These are phyloP conservation scores for Diorhabda carinulata DNA, from an alignment of 1,140 invertebrate genomes.

Conservation along the genomic window DNA sequence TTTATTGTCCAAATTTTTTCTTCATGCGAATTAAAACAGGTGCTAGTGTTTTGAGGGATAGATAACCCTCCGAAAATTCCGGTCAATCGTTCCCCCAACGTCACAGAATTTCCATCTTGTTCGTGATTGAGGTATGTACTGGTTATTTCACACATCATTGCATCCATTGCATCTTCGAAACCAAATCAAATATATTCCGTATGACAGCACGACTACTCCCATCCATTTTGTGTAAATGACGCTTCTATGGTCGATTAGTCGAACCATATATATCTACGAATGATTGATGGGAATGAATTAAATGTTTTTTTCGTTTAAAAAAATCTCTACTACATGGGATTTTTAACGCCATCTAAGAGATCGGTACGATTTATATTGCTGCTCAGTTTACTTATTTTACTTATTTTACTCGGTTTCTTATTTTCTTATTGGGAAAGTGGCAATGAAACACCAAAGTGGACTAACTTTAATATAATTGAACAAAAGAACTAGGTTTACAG, in stretches of 20 bases:
- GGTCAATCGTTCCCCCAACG: constrained; percentile 25
- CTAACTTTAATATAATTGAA: too few species aligned
- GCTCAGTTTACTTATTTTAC: too few species aligned
- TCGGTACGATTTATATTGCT: too few species aligned
- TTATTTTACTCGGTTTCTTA: too few species aligned
- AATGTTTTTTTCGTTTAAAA: background rate
- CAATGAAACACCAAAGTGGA: too few species aligned
- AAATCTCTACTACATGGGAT: too few species aligned
- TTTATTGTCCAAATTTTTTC: too few species aligned
- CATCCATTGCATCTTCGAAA: constrained; percentile 25
- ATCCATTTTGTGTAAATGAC: constrained; percentile 29
- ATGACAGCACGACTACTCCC: constrained; percentile 17
- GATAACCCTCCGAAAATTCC: background rate
- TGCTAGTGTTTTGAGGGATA: too few species aligned
- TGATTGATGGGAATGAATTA: constrained; percentile 7
- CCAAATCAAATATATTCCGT: constrained; percentile 18
- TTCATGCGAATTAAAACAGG: too few species aligned
- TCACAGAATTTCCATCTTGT: constrained; percentile 23
- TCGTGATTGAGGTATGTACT: constrained; percentile 28
- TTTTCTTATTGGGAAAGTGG: too few species aligned
- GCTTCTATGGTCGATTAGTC: constrained; percentile 14
- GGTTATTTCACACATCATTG: constrained; percentile 32
- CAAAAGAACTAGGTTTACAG: too few species aligned
- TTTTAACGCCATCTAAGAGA: too few species aligned
- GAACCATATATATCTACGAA: constrained; percentile 5